Evolutionary conservation across 2,113 vertebrate genomes (phyloP).

Genomic region (Fulica atra): DNA sequence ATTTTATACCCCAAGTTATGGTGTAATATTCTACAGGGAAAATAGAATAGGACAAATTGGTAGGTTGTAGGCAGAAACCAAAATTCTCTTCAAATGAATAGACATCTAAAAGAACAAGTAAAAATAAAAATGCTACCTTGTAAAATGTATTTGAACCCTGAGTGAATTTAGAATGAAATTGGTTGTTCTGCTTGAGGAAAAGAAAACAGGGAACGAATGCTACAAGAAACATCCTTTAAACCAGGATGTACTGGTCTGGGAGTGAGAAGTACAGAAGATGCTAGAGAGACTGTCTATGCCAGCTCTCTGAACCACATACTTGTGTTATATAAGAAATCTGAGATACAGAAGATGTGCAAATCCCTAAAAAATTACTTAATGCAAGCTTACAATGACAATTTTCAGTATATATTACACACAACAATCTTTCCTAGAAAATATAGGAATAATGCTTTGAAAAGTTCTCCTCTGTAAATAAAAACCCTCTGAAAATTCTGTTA

Average conservation of each 20-base stretch:
- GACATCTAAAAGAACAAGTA: background rate
- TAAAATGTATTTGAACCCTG: background rate
- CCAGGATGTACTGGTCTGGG: background rate
- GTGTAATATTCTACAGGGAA: background rate
- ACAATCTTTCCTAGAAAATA: background rate
- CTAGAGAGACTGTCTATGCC: background rate
- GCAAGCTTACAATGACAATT: background rate
- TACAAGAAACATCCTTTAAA: background rate
- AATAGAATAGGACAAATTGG: background rate
- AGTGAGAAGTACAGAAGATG: background rate
- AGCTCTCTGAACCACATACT: background rate
- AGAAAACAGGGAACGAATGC: accelerated
- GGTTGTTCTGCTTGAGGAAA: background rate
- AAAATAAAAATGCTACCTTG: background rate
- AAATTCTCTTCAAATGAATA: background rate
- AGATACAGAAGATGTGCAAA: background rate
- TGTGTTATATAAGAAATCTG: background rate
- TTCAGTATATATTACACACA: background rate
- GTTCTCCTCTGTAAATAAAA: background rate
- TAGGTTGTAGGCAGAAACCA: background rate
- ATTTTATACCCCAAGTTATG: background rate
- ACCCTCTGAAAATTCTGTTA: background rate
- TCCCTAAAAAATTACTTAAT: background rate
- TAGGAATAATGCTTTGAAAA: background rate
- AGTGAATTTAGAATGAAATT: background rate